phyloP scores from a whole-genome alignment of 1,140 invertebrate species.

The Mamestra configurata region DNA sequence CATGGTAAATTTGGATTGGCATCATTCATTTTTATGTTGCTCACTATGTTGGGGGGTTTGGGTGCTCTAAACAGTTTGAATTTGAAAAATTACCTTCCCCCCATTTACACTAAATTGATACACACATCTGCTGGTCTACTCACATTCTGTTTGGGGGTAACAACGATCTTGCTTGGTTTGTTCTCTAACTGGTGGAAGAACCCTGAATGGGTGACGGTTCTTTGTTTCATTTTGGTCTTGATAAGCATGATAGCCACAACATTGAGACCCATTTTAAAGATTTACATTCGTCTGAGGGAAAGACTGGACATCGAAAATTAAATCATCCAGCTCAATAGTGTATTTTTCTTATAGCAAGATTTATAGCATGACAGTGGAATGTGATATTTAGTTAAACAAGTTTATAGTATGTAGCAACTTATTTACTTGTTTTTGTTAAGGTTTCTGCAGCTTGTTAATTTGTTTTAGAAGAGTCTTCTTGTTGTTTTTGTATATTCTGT shows the following conservation, averaged over 20 bases:
- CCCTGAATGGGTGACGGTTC: constrained; percentile 74
- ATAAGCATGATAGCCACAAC: constrained; percentile 80
- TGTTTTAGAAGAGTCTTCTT: neutral
- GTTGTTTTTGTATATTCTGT: neutral
- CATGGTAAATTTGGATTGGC: constrained; percentile 85
- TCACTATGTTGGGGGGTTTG: constrained; percentile 80
- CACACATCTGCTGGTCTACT: constrained; percentile 80
- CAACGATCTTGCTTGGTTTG: constrained; percentile 78
- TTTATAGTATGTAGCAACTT: neutral
- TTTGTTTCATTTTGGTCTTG: constrained; percentile 73
- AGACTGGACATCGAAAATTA: constrained; percentile 73
- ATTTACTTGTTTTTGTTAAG: neutral
- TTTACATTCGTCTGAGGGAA: constrained; percentile 84
- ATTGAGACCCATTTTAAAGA: constrained; percentile 81
- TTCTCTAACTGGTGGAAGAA: constrained; percentile 80
- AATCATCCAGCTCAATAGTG: neutral
- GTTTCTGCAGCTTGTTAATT: neutral
- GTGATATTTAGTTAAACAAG: constrained; percentile 34
- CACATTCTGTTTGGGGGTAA: constrained; percentile 80
- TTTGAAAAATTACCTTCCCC: constrained; percentile 81
- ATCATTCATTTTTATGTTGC: constrained; percentile 77
- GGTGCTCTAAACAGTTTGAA: constrained; percentile 82
- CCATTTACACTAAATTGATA: constrained; percentile 83
- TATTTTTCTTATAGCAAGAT: neutral
- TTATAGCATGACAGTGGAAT: neutral